A percentile compares a stretch with the other conserved stretches of the same genome.
These are phyloP conservation scores for Antennarius maculatus DNA, from an alignment of 2,797 vertebrate genomes.

Conservation along the genomic window DNA sequence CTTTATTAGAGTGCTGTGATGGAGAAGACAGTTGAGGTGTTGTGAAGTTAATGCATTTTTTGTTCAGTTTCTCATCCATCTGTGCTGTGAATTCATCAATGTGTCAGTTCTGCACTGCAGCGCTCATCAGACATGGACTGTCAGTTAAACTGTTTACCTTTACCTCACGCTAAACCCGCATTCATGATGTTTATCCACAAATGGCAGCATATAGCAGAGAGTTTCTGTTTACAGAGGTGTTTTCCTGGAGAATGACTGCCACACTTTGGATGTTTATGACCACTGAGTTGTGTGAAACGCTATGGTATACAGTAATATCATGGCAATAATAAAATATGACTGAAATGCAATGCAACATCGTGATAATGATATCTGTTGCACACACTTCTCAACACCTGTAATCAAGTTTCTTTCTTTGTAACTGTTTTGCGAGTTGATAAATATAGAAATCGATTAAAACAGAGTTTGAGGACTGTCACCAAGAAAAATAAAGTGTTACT, in stretches of 20 bases:
- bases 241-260: not conserved
- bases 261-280: not conserved
- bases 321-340: not conserved
- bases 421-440: not conserved
- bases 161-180: not conserved
- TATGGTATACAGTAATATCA: not conserved
- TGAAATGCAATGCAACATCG: too few relatives aligned
- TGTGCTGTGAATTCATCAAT: constrained; percentile 24
- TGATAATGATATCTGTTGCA: too few relatives aligned
- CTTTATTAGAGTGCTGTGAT: constrained; percentile 5
- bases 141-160: too few relatives aligned
- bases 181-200: not conserved
- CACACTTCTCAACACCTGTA: too few relatives aligned
- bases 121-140: constrained; percentile 5
- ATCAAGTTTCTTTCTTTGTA: too few relatives aligned
- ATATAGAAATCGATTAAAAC: not conserved
- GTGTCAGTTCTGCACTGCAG: constrained; percentile 4
- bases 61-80: constrained; percentile 20
- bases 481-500: not conserved
- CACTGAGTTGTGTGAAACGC: too few relatives aligned
- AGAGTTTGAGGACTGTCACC: not conserved
- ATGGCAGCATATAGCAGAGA: not conserved
- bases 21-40: constrained; percentile 5
- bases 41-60: constrained; percentile 10
- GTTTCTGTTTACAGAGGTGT: not conserved